Evolutionary conservation across 2,113 vertebrate genomes (phyloP), one percentile per base, ranked within the genome.

Genomic region (Thamnophis sirtalis): DNA sequence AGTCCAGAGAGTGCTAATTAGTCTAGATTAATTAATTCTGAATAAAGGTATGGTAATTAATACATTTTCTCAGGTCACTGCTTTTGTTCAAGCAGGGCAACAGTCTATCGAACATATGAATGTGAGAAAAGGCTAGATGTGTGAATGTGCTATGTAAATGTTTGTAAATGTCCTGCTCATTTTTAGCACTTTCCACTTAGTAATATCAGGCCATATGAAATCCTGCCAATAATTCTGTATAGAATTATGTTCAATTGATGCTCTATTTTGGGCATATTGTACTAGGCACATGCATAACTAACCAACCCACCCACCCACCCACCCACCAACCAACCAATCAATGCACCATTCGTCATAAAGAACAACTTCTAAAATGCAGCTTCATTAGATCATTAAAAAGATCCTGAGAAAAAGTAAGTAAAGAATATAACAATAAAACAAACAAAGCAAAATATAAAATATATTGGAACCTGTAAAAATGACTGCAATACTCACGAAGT

Each of bases 21-120:
- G 43, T 89, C 88, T 60, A 89, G 58, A 89, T 89, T 89, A 89
- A 63, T 89, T 89, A n/a, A 28, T 63, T 60, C 11, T 49, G 56
- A 43, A 60, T 63, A 89, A 50, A 48, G 24, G 43, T 60, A 11
- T 63, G 88, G 60, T 68, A 26, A 90, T 90, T 53, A 90, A 90
- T 51, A 50, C 1, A 68, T 90, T 53, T 21, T 17, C 63, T 68
- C 19, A 54, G 10, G 50, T n/a, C 58, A 63, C 38, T 48, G 43
- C 58, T 89, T 26, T 50, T 43, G 55, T 89, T 89, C 56, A 89
- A 89, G 56, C 26, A 89, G 43, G 49, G 58, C 13, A 89, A 49
- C 58, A 89, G 63, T 73, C 89, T 90, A 33, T 26, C 10, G 53
- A 90, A 80, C 33, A 84, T 28, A 90, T 49, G 22, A 84, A 85